Base-by-base conservation (phyloP, 1,140 invertebrate species). In the Frieseomelitta varia region DNA sequence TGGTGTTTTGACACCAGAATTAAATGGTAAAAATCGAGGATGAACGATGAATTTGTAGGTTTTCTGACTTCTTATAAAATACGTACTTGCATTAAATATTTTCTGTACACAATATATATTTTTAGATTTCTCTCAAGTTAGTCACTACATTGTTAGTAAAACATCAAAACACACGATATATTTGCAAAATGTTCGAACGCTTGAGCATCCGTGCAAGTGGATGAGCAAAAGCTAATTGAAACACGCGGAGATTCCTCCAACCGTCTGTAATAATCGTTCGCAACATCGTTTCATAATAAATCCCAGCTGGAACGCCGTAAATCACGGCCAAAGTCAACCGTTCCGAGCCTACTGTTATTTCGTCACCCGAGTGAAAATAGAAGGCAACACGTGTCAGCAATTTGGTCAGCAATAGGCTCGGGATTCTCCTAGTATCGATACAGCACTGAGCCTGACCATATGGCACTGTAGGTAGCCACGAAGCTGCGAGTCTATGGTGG, bases 381-480 rank as follows among this genome's bases (percentile, higher is more conserved):
- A 24, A 27, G 55, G 17, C n/a, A 65, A 68, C 73, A 65, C 19
- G 39, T 56, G 39, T 72, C 51, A 67, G 58, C 61, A 56, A 30
- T 86, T 63, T 69, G 30, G 39, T 10, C 39, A 47, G 39, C 39
- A 47, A 47, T n/a, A 39, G 61, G 51, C 34, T 27, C 56, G 61
- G 84, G 74, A 19, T 72, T 51, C 39, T 47, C 47, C 17, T 14
- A 15, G 24, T 19, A 27, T 53, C 30, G 65, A 61, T 84, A 68
- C 85, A 39, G 65, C 61, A 63, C 51, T 58, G 79, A 19, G 12
- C 39, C 67, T 14, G 21, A 53, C 81, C 81, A 83, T 83, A 83
- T 83, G 81, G 81, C 67, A 27, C 55, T 30, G 15, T 30, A 69
- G 65, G 79, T 65, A 65, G 21, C 61, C 19, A 58, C 4, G 21